Base-by-base conservation (phyloP, 1,140 invertebrate genomes). In the Pogonognathellus flavescens region DNA sequence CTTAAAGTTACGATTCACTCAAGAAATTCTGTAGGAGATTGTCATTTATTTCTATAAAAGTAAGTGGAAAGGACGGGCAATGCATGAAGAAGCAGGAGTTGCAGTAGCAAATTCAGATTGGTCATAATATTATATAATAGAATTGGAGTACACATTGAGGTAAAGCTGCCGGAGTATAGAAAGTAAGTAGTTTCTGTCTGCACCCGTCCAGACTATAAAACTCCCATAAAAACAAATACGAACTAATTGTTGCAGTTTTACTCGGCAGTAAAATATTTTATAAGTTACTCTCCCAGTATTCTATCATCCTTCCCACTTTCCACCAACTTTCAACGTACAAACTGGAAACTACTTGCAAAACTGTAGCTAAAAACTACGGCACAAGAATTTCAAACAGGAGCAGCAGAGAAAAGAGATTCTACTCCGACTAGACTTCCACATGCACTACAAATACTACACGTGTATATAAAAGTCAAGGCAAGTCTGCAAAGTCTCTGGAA, bases 171-270 rank as follows among this genome's bases (percentile, higher is more conserved):
- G n/a, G n/a, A 41, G 2, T 41, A 41, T 41, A 6, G 31, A 41
- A 41, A 41, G 31, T 41, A 41, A 41, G 31, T 41, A 66, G 62
- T 31, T 66, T 25, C 25, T 76, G 70, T 76, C 70, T 25, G 70
- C 70, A 76, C 70, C 70, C 70, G 70, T 76, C 70, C 41, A 31
- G 41, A 76, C 25, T 41, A 76, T 76, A 76, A 76, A 76, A 76
- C 70, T 76, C 50, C 60, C 59, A 82, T 85, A 85, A 85, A 85
- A 85, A 62, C 84, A 81, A 85, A 82, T 80, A 66, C 80, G 80
- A 80, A 80, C 84, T 85, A 85, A 85, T 85, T 85, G 80, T 85
- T 82, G 72, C 55, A 81, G 70, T 85, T 85, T 85, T 85, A 85
- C 70, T 85, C 50, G 80, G 52, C 66, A 76, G 72, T 85, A 85